Evolutionary conservation across 2,797 vertebrate genomes (phyloP), one percentile per base, ranked within the genome.

Genomic region (Pygocentrus nattereri): DNA sequence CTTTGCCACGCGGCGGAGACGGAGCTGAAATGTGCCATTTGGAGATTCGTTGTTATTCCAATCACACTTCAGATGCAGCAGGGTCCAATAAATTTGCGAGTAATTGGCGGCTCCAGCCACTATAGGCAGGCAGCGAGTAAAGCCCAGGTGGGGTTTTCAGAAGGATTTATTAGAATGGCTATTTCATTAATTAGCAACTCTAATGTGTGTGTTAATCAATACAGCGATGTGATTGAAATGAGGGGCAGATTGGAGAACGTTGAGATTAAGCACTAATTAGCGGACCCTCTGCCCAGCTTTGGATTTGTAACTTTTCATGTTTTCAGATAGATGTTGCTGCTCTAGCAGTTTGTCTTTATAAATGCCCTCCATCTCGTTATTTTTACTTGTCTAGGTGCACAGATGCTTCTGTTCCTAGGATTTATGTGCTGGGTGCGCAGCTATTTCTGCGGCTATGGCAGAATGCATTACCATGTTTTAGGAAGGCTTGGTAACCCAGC

Each of bases 41-140:
- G 78, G 90, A 91, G 93, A 85, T 87, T 92, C 91, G 92, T 94
- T 95, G 92, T 93, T 94, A 95, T 95, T 95, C 94, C 91, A 92
- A 93, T 94, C 94, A 95, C 94, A 95, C 93, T 90, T 92, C 88
- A 76, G 85, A 92, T 92, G 92, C 89, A 91, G 91, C 81, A 90
- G 91, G 90, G 92, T 94, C 92, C 92, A 92, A 93, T 94, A 94
- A 94, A 93, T 91, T 92, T 90, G 90, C 90, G 90, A 92, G 91
- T 94, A 94, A 95, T 95, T 94, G 93, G 93, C 93, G 91, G 90
- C 92, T 93, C 89, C 86, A 90, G 89, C 90, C 87, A 89, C 88
- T 89, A 90, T 87, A 90, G 89, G 89, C 89, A 89, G 86, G 84
- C 88, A 81, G 87, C 86, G 59, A 62, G 74, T 67, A 76, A 73